Conservation (phyloP, 2,113 vertebrate species). For the Terrapene triunguis region DNA sequence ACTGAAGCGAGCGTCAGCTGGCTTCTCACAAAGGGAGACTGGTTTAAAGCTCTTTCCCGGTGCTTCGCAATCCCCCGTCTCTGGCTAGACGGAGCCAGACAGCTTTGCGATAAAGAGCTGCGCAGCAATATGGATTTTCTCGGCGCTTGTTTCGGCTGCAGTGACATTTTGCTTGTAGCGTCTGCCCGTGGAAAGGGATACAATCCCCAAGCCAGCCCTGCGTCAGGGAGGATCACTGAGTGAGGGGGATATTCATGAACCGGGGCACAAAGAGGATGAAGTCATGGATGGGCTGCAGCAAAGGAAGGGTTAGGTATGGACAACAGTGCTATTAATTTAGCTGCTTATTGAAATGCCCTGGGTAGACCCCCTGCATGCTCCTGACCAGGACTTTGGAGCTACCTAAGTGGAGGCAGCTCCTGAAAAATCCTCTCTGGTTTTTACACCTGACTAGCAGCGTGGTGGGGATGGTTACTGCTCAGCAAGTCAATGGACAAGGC, state of each 20-base stretch:
- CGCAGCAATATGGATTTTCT: constrained; percentile 41
- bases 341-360: neutral
- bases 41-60: neutral
- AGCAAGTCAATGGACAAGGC: fast-evolving
- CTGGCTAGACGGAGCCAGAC: constrained; percentile 20
- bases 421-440: neutral
- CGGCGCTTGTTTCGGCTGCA: constrained; percentile 1
- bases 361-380: neutral
- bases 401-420: neutral
- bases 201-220: neutral
- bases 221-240: neutral
- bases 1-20: neutral
- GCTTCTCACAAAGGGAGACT: neutral
- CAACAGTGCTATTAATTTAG: neutral
- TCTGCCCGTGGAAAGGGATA: neutral
- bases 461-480: fast-evolving
- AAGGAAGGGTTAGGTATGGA: neutral
- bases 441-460: neutral
- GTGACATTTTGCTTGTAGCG: neutral
- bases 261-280: neutral
- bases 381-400: neutral
- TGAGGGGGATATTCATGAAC: neutral
- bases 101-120: constrained; percentile 34
- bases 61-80: constrained; percentile 35
- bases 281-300: neutral